Evolutionary conservation across 2,888 invertebrate genomes (phyloP).

Genomic region (Drosophila vallismaia): DNA sequence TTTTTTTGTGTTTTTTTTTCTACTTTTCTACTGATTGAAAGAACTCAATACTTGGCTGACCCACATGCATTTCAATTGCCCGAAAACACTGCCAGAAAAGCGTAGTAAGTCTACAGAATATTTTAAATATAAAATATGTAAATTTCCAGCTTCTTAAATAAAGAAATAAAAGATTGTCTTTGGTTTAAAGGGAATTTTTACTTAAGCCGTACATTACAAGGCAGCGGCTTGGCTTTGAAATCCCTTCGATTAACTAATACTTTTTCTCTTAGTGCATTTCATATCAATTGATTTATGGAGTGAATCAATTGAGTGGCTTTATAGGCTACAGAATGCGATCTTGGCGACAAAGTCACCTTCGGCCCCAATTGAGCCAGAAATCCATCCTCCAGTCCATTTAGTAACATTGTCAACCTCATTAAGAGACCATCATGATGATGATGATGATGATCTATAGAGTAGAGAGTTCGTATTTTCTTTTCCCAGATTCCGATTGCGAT

Average conservation of each 20-base stretch:
- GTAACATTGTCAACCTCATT: constrained; percentile 9
- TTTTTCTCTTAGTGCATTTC: constrained; percentile 1
- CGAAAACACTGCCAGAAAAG: background rate
- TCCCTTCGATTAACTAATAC: too few species aligned
- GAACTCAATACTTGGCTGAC: constrained; percentile 25
- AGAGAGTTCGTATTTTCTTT: background rate
- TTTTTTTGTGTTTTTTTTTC: background rate
- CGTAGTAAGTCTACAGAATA: too few species aligned
- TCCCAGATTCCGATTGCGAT: constrained; percentile 9
- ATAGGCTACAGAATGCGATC: constrained; percentile 37
- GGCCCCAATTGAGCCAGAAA: constrained; percentile 61
- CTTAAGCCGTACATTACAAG: background rate
- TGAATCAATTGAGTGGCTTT: constrained; percentile 61
- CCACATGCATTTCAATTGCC: constrained; percentile 47
- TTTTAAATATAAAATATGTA: too few species aligned
- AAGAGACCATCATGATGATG: constrained; percentile 6
- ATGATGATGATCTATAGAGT: constrained; percentile 14
- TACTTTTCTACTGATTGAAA: constrained; percentile 23
- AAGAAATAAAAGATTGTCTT: background rate
- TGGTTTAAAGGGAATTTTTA: background rate
- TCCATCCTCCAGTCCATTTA: constrained; percentile 13
- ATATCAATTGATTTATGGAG: constrained; percentile 69
- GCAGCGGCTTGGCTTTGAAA: background rate
- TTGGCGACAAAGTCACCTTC: constrained; percentile 67
- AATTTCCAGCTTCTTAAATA: too few species aligned